Base-by-base conservation (phyloP, 2,797 vertebrate genomes). In the Onychomys leucogaster region DNA sequence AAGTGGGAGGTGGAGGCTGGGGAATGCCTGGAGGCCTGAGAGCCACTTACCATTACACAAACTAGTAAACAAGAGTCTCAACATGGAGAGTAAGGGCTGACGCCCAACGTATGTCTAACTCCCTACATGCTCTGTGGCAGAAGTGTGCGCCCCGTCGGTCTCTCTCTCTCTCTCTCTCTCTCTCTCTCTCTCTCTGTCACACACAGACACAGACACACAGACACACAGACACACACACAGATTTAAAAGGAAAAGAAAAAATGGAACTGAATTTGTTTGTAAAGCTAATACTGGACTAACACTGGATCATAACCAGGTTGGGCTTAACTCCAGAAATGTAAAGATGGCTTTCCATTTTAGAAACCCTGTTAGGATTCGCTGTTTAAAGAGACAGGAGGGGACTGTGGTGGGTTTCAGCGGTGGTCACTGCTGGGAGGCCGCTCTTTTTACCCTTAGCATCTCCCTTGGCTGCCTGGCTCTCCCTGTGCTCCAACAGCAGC, bases 71-170 rank as follows among this genome's bases (percentile, higher is more conserved):
- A 37, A 86, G 84, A 86, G 34, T 8, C 84, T 71, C 46, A 11
- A 6, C 12, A 49, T 19, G 34, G 23, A 73, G 37, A 27, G 49
- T 21, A 25, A 32, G 49, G 49, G 12, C 49, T 71, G 49, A 32
- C 25, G 41, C n/a, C 85, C 67, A 32, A 29, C 29, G 9, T 32
- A 29, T 73, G 49, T 73, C 34, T 87, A 65, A 55, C 14, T 71
- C 34, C 49, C 37, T 71, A 37, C 4, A 55, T 0, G 6, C 21
- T 27, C 21, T 71, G 65, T 87, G 83, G 46, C 46, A 87, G 14
- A 12, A 0, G 3, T 17, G 23, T 6, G 34, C 12, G 71, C 13
- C 2, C 14, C 12, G n/a, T n/a, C n/a, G n/a, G n/a, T n/a, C n/a
- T n/a, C n/a, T n/a, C n/a, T n/a, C 6, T 9, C 67, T 52, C 52